Percentiles rank a stretch among this genome's conserved stretches.
phyloP scores from a whole-genome alignment of 2,888 invertebrate genomes.

The Diabrotica balteata region DNA sequence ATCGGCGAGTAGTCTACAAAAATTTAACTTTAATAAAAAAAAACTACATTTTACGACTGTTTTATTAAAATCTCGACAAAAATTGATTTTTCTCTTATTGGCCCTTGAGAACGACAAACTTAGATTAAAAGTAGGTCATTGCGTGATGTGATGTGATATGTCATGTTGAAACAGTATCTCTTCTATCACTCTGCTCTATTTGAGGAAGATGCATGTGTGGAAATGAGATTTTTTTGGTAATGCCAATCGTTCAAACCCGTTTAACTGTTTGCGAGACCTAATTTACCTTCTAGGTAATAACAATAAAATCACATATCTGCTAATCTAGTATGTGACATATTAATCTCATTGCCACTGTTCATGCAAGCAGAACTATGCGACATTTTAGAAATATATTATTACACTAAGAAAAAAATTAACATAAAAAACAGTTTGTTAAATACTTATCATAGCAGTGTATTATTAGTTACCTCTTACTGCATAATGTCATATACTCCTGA shows the following conservation, averaged over 20 bases:
- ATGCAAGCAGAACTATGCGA: no score
- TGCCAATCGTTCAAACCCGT: background rate
- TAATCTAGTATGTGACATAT: no score
- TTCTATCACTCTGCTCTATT: conserved; percentile 11
- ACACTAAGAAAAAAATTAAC: no score
- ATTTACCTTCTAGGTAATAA: no score
- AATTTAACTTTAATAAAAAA: background rate
- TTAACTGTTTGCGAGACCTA: background rate
- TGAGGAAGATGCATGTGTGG: conserved; percentile 21
- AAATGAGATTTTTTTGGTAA: conserved; percentile 17
- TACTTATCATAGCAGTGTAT: no score
- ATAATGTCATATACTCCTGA: no score
- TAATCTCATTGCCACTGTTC: no score
- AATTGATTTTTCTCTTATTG: conserved; percentile 4
- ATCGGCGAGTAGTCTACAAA: no score
- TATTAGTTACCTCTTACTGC: no score
- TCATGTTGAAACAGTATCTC: conserved; percentile 9
- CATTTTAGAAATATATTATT: no score
- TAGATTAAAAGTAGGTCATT: conserved; percentile 16
- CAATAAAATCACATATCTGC: no score
- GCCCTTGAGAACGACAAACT: conserved; percentile 8
- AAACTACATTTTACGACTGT: background rate
- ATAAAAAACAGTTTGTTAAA: no score
- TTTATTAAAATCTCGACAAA: background rate
- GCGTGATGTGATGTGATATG: conserved; percentile 11